Evolutionary conservation across 2,888 invertebrate species (phyloP).

Genomic region (Ceraclea dissimilis): DNA sequence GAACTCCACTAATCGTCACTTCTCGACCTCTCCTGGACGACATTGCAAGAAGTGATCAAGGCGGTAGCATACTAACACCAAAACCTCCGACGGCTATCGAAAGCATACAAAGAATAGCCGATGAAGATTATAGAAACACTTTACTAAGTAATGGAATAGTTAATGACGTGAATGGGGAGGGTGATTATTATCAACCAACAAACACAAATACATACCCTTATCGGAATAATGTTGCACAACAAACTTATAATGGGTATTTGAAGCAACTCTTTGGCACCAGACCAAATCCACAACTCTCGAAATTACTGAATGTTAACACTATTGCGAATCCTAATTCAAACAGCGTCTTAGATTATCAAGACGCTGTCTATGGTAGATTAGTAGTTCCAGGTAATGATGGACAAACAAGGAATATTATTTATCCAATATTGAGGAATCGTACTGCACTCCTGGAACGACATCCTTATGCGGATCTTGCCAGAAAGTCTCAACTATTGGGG

Average conservation of each 20-base stretch:
- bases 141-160: background rate
- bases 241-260: conserved; percentile 1
- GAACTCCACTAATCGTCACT: conserved; percentile 40
- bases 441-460: background rate
- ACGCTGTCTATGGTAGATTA: background rate
- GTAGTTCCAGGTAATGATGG: background rate
- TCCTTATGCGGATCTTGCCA: background rate
- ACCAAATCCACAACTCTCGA: background rate
- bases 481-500: background rate
- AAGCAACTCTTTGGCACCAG: background rate
- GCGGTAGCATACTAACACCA: conserved; percentile 8
- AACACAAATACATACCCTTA: background rate
- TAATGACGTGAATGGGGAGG: background rate
- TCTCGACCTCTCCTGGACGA: conserved; percentile 37
- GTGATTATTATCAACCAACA: background rate
- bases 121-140: background rate
- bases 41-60: conserved; percentile 38
- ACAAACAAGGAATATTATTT: background rate
- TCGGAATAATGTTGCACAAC: background rate
- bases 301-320: background rate
- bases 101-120: conserved; percentile 1
- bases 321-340: background rate
- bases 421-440: background rate
- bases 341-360: background rate
- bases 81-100: conserved; percentile 2